phyloP scores from a whole-genome alignment of 92 coral and sea anemone species.

The Actinostola sp. region DNA sequence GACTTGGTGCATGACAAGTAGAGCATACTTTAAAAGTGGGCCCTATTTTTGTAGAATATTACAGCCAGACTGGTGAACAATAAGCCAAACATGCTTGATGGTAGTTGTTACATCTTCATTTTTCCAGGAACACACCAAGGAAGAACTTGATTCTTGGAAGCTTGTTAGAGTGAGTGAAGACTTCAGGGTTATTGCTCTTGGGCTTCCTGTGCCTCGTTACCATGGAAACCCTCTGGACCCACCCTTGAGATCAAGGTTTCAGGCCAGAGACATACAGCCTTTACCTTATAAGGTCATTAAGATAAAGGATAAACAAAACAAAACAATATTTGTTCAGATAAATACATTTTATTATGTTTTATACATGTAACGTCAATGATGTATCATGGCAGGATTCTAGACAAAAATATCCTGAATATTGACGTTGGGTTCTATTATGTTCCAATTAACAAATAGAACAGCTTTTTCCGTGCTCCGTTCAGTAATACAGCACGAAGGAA shows the following conservation, averaged over 20 bases:
- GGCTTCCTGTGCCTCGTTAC: slow-evolving; percentile 98
- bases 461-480: no score
- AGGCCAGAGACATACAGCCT: slow-evolving; percentile 86
- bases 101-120: no score
- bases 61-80: neutral
- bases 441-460: no score
- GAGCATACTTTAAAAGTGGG: no score
- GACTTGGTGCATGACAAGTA: no score
- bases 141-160: slow-evolving; percentile 89
- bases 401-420: no score
- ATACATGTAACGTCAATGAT: no score
- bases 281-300: slow-evolving; percentile 86
- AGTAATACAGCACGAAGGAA: no score
- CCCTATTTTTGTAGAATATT: no score
- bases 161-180: slow-evolving; percentile 96
- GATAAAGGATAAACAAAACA: neutral
- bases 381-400: no score
- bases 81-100: neutral
- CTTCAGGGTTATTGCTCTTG: slow-evolving; percentile 95
- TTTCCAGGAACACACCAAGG: slow-evolving; percentile 95
- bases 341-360: no score
- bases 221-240: slow-evolving; percentile 98
- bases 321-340: neutral
- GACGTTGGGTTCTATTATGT: no score
- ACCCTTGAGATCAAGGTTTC: slow-evolving; percentile 93